Percentiles rank a stretch among this genome's conserved stretches.
Conservation (phyloP, 2,797 vertebrate genomes). For the Coregonus sp. region DNA sequence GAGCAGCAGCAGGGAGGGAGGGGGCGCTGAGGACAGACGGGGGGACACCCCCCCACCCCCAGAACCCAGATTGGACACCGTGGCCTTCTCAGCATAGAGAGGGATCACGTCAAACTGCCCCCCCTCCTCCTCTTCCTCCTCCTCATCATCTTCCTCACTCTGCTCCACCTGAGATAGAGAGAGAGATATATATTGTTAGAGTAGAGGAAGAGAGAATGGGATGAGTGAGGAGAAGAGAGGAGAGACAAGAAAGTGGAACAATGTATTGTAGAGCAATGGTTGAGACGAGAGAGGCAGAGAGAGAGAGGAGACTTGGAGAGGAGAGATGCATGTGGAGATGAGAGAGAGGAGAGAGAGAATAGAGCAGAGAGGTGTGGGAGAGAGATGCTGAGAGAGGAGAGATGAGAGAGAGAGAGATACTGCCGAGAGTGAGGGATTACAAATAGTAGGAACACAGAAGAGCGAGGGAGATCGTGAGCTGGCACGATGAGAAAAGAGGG, state of each 20-base stretch:
- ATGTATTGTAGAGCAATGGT: too few species aligned
- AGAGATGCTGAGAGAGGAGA: not conserved
- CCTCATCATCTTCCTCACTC: slow-evolving; percentile 56
- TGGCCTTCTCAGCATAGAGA: slow-evolving; percentile 74
- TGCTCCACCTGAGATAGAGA: slow-evolving; percentile 65
- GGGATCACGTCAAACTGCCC: slow-evolving; percentile 73
- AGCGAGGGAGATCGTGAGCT: too few species aligned
- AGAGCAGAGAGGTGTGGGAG: too few species aligned
- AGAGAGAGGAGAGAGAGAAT: too few species aligned
- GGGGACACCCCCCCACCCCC: slow-evolving; percentile 53
- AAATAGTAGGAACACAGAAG: not conserved
- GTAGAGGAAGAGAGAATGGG: not conserved
- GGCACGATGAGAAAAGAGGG: too few species aligned
- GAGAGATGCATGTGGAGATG: too few species aligned
- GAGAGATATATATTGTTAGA: slow-evolving; percentile 9
- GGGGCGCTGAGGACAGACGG: slow-evolving; percentile 15
- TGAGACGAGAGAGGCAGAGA: too few species aligned
- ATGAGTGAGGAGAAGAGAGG: slow-evolving; percentile 7
- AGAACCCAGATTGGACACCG: slow-evolving; percentile 72
- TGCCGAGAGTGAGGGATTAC: slow-evolving; percentile 29
- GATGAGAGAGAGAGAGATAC: slow-evolving; percentile 30
- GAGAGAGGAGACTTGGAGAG: too few species aligned
- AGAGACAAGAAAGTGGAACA: too few species aligned
- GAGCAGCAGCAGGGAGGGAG: slow-evolving; percentile 50
- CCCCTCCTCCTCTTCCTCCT: slow-evolving; percentile 49